These are phyloP conservation scores for Himalopsyche japonica DNA, from an alignment of 2,888 invertebrate genomes.

Conservation along the genomic window DNA sequence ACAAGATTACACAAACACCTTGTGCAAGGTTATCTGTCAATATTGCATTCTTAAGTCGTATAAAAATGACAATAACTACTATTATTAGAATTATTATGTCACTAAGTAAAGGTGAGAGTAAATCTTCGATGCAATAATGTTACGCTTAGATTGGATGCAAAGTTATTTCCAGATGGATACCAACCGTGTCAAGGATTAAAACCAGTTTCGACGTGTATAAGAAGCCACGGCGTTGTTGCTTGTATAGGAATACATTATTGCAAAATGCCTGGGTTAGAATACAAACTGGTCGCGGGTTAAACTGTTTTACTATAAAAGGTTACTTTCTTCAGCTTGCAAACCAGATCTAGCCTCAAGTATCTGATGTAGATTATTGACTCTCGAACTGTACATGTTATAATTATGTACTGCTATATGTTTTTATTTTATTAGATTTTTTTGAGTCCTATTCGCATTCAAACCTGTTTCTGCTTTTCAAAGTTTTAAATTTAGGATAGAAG, in stretches of 20 bases:
- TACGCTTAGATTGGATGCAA: neutral
- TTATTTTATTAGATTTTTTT: too few relatives aligned
- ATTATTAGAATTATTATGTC: neutral
- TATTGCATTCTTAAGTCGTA: too few relatives aligned
- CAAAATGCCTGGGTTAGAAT: neutral
- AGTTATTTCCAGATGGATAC: neutral
- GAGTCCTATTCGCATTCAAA: too few relatives aligned
- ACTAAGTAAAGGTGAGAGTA: neutral
- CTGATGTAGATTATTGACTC: too few relatives aligned
- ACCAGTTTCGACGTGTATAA: neutral
- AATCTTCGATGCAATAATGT: neutral
- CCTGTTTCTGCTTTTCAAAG: too few relatives aligned
- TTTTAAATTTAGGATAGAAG: too few relatives aligned
- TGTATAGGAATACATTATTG: neutral
- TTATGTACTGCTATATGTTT: too few relatives aligned
- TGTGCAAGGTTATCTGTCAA: too few relatives aligned
- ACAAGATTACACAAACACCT: too few relatives aligned
- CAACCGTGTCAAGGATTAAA: neutral
- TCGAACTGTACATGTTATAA: too few relatives aligned
- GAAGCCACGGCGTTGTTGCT: neutral
- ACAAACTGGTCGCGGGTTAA: neutral
- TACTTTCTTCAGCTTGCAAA: neutral
- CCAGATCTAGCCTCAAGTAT: neutral
- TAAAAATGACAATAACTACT: neutral
- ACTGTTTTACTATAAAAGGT: neutral